phyloP scores from a whole-genome alignment of 2,797 vertebrate species.

The Holocentrus rufus region DNA sequence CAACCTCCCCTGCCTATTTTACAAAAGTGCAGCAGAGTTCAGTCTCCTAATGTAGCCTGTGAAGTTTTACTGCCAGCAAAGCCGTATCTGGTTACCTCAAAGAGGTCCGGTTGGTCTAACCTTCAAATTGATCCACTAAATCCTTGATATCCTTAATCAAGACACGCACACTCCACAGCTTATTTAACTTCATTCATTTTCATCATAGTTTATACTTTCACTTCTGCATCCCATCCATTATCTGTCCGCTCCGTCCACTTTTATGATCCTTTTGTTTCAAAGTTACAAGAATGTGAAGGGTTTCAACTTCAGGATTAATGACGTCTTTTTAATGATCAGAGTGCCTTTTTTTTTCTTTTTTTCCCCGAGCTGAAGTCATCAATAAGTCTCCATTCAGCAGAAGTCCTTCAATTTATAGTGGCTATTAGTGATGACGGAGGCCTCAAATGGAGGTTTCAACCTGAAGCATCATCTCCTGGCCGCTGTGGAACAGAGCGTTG shows the following conservation, averaged over 20 bases:
- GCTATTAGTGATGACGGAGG: not conserved
- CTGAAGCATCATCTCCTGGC: not conserved
- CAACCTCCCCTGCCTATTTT: no score
- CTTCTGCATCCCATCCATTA: not conserved
- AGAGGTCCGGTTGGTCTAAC: not conserved
- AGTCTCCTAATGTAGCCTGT: not conserved
- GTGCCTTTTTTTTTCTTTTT: not conserved
- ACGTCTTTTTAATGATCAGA: not conserved
- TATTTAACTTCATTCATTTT: not conserved
- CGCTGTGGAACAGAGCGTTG: not conserved
- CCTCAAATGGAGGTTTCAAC: not conserved
- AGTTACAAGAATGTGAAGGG: not conserved
- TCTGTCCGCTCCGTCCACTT: not conserved
- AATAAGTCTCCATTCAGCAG: not conserved
- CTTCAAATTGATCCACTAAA: not conserved
- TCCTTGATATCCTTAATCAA: not conserved
- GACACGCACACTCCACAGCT: not conserved
- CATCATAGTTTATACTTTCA: constrained; percentile 4
- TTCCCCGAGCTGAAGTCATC: not conserved
- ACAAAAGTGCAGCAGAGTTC: not conserved
- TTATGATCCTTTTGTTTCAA: not conserved
- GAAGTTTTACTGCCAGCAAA: not conserved
- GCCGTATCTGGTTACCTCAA: not conserved
- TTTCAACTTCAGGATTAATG: not conserved
- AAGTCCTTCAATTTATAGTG: not conserved